These are phyloP conservation scores for Cyprinodon diabolis DNA, from an alignment of 2,797 vertebrate genomes.

Conservation along the genomic window DNA sequence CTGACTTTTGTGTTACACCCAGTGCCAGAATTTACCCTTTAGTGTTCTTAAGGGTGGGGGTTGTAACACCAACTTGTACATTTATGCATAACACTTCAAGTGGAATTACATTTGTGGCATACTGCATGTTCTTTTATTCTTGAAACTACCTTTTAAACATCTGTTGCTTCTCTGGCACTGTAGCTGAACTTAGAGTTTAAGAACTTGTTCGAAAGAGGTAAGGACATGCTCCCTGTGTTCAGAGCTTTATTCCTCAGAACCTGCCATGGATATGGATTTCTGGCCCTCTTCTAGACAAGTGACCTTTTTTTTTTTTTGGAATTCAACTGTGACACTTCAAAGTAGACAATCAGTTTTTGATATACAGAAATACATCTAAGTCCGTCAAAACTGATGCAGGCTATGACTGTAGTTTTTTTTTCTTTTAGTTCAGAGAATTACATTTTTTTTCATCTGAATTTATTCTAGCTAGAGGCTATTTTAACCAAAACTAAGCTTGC, in stretches of 20 bases:
- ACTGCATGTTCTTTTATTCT: conserved; percentile 45
- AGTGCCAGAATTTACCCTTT: too few species aligned
- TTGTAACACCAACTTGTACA: too few species aligned
- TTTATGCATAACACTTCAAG: conserved; percentile 55
- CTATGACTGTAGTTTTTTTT: conserved; percentile 29
- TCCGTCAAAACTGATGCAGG: conserved; percentile 30
- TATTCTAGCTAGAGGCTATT: conserved; percentile 26
- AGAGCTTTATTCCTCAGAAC: conserved; percentile 53
- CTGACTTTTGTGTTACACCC: too few species aligned
- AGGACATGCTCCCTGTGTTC: conserved; percentile 29
- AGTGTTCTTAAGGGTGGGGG: too few species aligned
- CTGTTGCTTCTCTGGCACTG: conserved; percentile 17
- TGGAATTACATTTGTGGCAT: conserved; percentile 47
- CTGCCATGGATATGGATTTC: conserved; percentile 65
- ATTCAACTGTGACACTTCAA: conserved; percentile 52
- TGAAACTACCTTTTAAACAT: conserved; percentile 8
- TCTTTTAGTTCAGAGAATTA: conserved; percentile 37
- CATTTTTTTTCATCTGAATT: conserved; percentile 4
- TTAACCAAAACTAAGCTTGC: conserved; percentile 32
- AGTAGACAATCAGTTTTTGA: conserved; percentile 30
- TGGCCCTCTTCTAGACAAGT: conserved; percentile 47
- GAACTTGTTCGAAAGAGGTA: conserved; percentile 35
- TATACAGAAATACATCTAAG: conserved; percentile 40
- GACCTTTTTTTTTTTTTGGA: conserved; percentile 36
- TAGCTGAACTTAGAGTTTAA: conserved; percentile 38